phyloP scores from a whole-genome alignment of 2,888 invertebrate genomes.

The Tachina lurida region DNA sequence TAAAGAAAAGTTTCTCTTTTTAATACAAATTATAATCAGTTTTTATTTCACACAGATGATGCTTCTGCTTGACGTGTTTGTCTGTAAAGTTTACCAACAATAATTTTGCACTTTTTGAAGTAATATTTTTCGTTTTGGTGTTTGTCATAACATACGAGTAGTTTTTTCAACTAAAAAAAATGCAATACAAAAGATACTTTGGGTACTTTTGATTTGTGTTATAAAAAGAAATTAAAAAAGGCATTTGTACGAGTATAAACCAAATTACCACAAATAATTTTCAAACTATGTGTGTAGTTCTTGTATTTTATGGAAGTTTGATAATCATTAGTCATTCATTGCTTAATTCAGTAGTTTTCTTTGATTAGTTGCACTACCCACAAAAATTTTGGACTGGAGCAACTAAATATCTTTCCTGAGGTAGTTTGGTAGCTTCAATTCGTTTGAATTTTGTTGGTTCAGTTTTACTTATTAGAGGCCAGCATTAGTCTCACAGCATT shows the following conservation, averaged over 20 bases:
- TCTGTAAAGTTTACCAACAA: conserved; percentile 57
- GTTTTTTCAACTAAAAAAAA: conserved; percentile 2
- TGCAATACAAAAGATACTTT: not conserved
- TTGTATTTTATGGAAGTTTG: not conserved
- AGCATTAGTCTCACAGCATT: no score
- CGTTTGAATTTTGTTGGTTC: no score
- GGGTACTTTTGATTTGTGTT: conserved; percentile 36
- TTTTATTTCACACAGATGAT: conserved; percentile 55
- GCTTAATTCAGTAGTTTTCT: no score
- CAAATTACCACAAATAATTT: conserved; percentile 15
- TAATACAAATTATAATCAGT: conserved; percentile 52
- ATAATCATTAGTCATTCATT: conserved; percentile 5
- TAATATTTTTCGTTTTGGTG: not conserved
- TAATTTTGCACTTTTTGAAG: not conserved
- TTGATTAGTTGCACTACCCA: no score
- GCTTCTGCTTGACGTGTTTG: conserved; percentile 44
- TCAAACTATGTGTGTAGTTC: not conserved
- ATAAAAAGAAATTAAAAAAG: conserved; percentile 9
- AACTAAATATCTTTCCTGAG: no score
- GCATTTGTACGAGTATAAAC: conserved; percentile 11
- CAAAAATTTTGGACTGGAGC: no score
- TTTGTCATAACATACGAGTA: not conserved
- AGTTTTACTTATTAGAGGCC: no score
- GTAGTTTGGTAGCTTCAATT: no score
- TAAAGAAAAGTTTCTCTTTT: conserved; percentile 32